Base-by-base conservation (phyloP, 2,888 invertebrate genomes). In the Hypolimnas misippus region DNA sequence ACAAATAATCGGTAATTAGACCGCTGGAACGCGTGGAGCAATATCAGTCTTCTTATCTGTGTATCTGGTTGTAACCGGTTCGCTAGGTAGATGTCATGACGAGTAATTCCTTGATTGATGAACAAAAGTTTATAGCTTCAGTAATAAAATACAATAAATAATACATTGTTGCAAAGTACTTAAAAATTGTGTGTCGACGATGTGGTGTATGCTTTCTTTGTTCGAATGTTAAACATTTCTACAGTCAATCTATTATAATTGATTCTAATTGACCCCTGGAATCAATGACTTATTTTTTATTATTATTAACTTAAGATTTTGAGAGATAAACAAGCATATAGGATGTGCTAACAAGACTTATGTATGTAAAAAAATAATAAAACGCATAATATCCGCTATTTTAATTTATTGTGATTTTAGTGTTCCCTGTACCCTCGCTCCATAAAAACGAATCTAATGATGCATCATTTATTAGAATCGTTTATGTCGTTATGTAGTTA, bases 51-150 rank as follows among this genome's bases (percentile, higher is more conserved):
- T 46, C 62, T 72, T 73, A 71, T 71, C 70, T 63, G 33, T 16
- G 10, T 16, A 64, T 56, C 74, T 55, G 71, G 70, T 66, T 69
- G 12, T 46, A 73, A 72, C 76, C 63, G 68, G 74, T 61, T 42
- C 38, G 19, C 16, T 67, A 67, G 67, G 68, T 67, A 64, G 69
- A 66, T 70, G 68, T 72, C 69, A 67, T 65, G 44, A 56, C 57
- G 50, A 66, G 53, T 71, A 67, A 65, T 61, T 65, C 54, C 58
- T 61, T 62, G 50, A 62, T 64, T 59, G 56, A 65, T 62, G 33
- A 17, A 62, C 38, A 29, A 59, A 59, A 57, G 54, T 58, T 65
- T 65, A 64, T 64, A 58, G 60, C 44, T 62, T 10, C 52, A 51
- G 25, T 51, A 42, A 54, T 42, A 21, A 12, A 21, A n/a, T n/a